Evolutionary conservation across 2,113 vertebrate species (phyloP).

Genomic region (Rhagologus leucostigma): DNA sequence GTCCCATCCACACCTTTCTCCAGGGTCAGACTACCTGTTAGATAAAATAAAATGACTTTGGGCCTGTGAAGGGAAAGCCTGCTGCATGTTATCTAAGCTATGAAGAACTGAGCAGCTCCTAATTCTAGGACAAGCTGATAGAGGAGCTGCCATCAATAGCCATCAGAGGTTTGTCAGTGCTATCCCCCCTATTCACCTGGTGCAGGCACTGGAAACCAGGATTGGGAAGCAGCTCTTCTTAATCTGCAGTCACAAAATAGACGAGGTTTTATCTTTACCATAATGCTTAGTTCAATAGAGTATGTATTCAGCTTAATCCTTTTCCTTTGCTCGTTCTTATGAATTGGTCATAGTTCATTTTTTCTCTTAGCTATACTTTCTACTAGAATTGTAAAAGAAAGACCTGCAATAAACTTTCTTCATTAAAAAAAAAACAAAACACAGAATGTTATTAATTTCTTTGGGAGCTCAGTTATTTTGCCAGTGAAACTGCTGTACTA

Average conservation of each 20-base stretch:
- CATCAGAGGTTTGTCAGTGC: background rate
- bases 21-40: conserved; percentile 1
- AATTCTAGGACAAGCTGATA: background rate
- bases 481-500: background rate
- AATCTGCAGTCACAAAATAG: conserved; percentile 8
- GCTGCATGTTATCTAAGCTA: conserved; percentile 11
- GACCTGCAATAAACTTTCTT: conserved; percentile 79
- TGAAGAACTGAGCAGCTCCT: background rate
- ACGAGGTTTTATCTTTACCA: conserved; percentile 3
- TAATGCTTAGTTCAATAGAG: conserved; percentile 42
- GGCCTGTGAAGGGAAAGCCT: background rate
- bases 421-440: conserved; percentile 9
- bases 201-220: conserved; percentile 32
- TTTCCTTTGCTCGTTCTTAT: conserved; percentile 53
- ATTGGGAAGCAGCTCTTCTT: conserved; percentile 1
- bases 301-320: conserved; percentile 46
- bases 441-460: background rate
- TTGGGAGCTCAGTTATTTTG: background rate
- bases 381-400: conserved; percentile 68
- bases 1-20: background rate
- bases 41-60: background rate
- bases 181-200: background rate
- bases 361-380: conserved; percentile 72
- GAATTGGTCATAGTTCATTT: conserved; percentile 44
- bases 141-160: background rate